Evolutionary conservation across 2,888 invertebrate genomes (phyloP).

Genomic region (Ennomos quercinarius): DNA sequence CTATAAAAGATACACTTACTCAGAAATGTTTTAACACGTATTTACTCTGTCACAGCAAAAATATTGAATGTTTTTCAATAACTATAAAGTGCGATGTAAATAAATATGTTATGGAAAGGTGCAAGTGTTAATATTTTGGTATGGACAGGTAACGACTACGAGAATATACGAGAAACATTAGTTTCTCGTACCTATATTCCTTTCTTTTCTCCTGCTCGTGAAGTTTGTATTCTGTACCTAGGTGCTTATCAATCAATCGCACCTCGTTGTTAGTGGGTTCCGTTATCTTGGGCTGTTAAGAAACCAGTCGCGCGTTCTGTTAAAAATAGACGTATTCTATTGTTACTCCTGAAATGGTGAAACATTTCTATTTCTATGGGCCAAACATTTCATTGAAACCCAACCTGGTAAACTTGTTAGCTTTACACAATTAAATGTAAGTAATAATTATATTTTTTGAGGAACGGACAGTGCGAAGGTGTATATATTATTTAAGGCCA

Average conservation of each 20-base stretch:
- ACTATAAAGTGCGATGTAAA: background rate
- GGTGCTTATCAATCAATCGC: slow-evolving; percentile 57
- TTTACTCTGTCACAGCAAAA: background rate
- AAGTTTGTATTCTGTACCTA: slow-evolving; percentile 51
- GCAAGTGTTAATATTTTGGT: slow-evolving; percentile 36
- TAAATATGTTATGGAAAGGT: slow-evolving; percentile 1
- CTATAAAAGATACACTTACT: slow-evolving; percentile 2
- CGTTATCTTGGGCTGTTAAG: slow-evolving; percentile 42
- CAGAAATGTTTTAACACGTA: background rate
- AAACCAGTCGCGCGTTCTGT: slow-evolving; percentile 6
- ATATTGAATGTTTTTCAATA: background rate
- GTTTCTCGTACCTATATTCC: slow-evolving; percentile 54
- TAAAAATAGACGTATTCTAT: slow-evolving; percentile 1
- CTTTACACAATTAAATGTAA: background rate
- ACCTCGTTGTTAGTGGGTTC: slow-evolving; percentile 50
- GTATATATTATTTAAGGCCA: background rate
- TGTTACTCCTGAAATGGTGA: slow-evolving; percentile 8
- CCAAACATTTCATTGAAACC: too few species aligned
- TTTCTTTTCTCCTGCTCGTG: slow-evolving; percentile 45
- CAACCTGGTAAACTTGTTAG: too few species aligned
- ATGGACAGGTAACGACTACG: too few species aligned
- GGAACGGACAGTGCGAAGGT: slow-evolving; percentile 6
- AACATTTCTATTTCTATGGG: background rate
- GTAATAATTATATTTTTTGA: background rate
- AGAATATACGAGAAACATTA: too few species aligned